A percentile compares a stretch with the other conserved stretches of the same genome.
These are phyloP conservation scores for Conistra vaccinii DNA, from an alignment of 2,888 invertebrate species.

Conservation along the genomic window DNA sequence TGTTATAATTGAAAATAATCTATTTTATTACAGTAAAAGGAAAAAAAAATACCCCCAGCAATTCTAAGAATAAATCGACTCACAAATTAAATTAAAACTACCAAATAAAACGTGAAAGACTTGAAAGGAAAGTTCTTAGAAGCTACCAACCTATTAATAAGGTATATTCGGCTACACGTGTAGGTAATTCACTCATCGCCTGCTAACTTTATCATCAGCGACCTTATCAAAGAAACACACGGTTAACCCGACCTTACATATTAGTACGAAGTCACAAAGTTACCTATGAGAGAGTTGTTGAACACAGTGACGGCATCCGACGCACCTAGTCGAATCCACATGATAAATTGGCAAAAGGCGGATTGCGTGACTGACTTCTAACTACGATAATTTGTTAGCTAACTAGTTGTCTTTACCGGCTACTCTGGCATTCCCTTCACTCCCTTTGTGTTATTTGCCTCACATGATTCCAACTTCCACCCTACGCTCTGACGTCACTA, in stretches of 20 bases:
- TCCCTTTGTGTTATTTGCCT: constrained; percentile 46
- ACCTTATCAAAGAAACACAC: constrained; percentile 30
- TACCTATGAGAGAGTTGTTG: constrained; percentile 41
- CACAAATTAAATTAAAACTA: constrained; percentile 14
- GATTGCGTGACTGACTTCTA: constrained; percentile 76
- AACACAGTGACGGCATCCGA: constrained; percentile 54
- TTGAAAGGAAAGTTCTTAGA: constrained; percentile 39
- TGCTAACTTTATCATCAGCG: constrained; percentile 38
- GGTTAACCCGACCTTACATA: constrained; percentile 30
- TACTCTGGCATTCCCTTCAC: constrained; percentile 49
- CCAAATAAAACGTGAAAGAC: not conserved
- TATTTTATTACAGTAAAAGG: not conserved
- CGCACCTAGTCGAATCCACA: constrained; percentile 62
- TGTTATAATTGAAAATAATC: not conserved
- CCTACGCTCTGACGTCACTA: constrained; percentile 50
- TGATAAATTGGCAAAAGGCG: constrained; percentile 70
- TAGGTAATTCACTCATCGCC: constrained; percentile 36
- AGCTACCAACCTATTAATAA: constrained; percentile 14
- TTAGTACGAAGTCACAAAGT: constrained; percentile 43
- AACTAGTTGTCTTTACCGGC: constrained; percentile 72
- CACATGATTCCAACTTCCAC: constrained; percentile 41
- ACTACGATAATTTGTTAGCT: constrained; percentile 72
- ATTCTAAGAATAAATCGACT: not conserved
- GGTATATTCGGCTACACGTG: constrained; percentile 13
- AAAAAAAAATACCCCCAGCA: not conserved